These are phyloP conservation scores for Tanypteryx hageni DNA, from an alignment of 2,888 invertebrate species.

Conservation along the genomic window DNA sequence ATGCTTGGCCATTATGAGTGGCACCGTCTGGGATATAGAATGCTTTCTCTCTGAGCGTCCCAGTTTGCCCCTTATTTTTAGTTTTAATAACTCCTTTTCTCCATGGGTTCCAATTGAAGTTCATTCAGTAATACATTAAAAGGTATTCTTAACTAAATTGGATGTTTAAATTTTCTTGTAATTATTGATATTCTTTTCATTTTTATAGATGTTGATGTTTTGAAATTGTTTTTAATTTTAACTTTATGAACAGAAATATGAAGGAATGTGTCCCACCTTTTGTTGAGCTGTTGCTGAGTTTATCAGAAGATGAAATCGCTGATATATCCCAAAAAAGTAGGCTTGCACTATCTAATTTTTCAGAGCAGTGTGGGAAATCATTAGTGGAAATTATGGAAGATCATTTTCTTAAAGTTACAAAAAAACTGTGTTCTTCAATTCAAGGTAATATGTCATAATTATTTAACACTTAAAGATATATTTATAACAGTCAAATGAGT, in stretches of 20 bases:
- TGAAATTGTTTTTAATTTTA: not conserved
- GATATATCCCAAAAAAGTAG: constrained; percentile 76
- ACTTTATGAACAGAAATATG: constrained; percentile 72
- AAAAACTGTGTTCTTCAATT: constrained; percentile 74
- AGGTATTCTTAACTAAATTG: no score
- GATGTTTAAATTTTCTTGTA: no score
- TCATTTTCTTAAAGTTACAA: constrained; percentile 79
- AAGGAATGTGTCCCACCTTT: constrained; percentile 76
- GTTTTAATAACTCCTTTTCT: no score
- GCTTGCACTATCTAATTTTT: constrained; percentile 74
- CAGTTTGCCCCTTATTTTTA: no score
- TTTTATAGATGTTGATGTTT: not conserved
- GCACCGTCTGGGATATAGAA: no score
- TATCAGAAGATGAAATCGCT: constrained; percentile 82
- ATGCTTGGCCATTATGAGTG: no score
- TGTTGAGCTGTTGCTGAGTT: constrained; percentile 82
- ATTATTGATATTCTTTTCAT: no score
- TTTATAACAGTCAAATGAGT: not conserved
- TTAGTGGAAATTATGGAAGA: constrained; percentile 79
- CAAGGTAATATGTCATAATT: not conserved
- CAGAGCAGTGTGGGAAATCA: constrained; percentile 74
- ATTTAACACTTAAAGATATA: not conserved
- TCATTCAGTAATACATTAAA: no score
- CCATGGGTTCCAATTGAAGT: no score
- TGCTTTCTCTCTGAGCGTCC: no score